Base-by-base conservation (phyloP, 2,113 vertebrate genomes). In the Connochaetes taurinus region DNA sequence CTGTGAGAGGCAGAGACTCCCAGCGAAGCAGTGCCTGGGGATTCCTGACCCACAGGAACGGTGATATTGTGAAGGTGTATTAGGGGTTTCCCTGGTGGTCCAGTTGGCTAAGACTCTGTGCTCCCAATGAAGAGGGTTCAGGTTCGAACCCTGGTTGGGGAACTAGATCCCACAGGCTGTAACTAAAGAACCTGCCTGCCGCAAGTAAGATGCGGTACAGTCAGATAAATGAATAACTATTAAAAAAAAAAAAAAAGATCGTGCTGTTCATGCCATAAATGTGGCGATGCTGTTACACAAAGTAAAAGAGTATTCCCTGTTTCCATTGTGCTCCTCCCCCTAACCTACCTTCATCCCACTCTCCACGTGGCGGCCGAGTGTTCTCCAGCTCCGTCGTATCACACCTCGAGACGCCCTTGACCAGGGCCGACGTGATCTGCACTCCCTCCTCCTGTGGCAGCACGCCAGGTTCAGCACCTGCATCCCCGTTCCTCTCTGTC, bases 401-500 rank as follows among this genome's bases (percentile, higher is more conserved):
- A 25, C 6, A 14, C 19, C 14, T 13, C 43, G 27, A 2, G 21
- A 16, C 2, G 11, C 31, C 31, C 62, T 33, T 52, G 53, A 67
- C 29, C 5, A 1, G 6, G 25, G 53, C 16, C 60, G n/a, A 1
- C 0, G 1, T 15, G 10, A 3, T 15, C 43, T 1, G 8, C 31
- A 15, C 16, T 1, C 31, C 40, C 21, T 13, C 19, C 47, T 33
- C 67, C 4, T 2, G n/a, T 1, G 21, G 50, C 45, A 15, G 17
- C 13, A 21, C 0, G 23, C 33, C 17, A 4, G 52, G 43, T 6
- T 86, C 50, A 9, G 7, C 17, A 33, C 14, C 57, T 17, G 13
- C 14, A 13, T 17, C 1, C 31, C 9, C 1, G 6, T n/a, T 6
- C 2, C 19, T 2, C 12, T 2, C 33, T 23, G 25, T 50, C 87